Percentiles rank a stretch among this genome's conserved stretches.
phyloP scores from a whole-genome alignment of 2,888 invertebrate species.

The Apamea sordens region DNA sequence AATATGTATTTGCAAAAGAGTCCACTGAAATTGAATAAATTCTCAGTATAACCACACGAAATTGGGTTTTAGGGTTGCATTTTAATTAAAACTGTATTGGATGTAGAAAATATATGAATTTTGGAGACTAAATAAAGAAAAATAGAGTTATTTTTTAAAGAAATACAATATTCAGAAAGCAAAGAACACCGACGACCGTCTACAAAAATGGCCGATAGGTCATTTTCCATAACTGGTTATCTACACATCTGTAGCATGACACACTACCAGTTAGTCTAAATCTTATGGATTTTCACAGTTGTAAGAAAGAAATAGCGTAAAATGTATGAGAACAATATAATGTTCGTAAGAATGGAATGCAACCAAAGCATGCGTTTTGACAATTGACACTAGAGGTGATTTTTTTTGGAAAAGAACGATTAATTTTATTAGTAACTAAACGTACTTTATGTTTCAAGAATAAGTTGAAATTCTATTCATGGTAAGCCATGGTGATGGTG shows the following conservation, averaged over 20 bases:
- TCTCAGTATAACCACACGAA: conserved; percentile 42
- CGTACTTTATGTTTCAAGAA: conserved; percentile 1
- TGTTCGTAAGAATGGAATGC: conserved; percentile 41
- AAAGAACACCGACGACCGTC: conserved; percentile 60
- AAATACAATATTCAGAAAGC: conserved; percentile 45
- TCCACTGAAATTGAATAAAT: conserved; percentile 53
- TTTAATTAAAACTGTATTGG: conserved; percentile 35
- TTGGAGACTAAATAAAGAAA: conserved; percentile 21
- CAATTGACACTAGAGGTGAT: conserved; percentile 59
- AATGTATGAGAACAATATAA: background rate
- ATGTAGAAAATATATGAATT: conserved; percentile 18
- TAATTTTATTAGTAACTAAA: conserved; percentile 16
- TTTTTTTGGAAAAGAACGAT: conserved; percentile 34
- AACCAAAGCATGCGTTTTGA: conserved; percentile 62
- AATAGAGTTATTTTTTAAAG: conserved; percentile 29
- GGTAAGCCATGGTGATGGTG: background rate
- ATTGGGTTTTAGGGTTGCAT: conserved; percentile 38
- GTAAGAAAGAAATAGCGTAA: conserved; percentile 16
- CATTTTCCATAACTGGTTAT: background rate
- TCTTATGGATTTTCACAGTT: background rate
- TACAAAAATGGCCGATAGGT: conserved; percentile 64
- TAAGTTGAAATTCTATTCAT: background rate
- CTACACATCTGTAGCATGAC: conserved; percentile 42
- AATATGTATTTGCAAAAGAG: conserved; percentile 36
- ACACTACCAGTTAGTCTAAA: background rate